A percentile compares a stretch with the other conserved stretches of the same genome.
phyloP scores from a whole-genome alignment of 23 tunicate species.

The Botrylloides violaceus region DNA sequence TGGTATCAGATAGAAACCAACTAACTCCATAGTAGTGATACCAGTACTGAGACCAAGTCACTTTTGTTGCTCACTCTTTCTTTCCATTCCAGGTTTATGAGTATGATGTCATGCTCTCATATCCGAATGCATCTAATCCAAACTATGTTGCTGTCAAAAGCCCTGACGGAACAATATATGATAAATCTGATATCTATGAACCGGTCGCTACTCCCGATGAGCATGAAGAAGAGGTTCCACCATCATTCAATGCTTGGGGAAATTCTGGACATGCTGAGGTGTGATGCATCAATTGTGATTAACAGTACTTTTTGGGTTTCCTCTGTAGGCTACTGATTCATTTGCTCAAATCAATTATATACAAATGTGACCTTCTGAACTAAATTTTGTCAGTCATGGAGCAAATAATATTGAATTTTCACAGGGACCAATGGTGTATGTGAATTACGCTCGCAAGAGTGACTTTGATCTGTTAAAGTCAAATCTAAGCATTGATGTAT shows the following conservation, averaged over 20 bases:
- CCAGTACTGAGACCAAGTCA: background rate
- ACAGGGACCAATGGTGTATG: constrained; percentile 73
- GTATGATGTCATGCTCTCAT: constrained; percentile 66
- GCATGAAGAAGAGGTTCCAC: constrained; percentile 31
- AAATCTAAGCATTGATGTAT: constrained; percentile 27
- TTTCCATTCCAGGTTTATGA: constrained; percentile 20
- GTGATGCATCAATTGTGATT: too few relatives aligned
- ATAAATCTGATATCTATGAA: constrained; percentile 44
- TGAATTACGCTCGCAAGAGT: constrained; percentile 74
- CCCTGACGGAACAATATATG: constrained; percentile 36
- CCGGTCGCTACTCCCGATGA: constrained; percentile 18
- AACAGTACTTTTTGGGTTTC: too few relatives aligned
- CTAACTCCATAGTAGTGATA: background rate
- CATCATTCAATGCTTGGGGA: constrained; percentile 58
- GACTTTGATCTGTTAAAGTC: constrained; percentile 47
- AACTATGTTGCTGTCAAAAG: constrained; percentile 47
- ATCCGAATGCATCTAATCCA: constrained; percentile 49
- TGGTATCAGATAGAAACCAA: too few relatives aligned
- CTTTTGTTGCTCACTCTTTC: background rate
- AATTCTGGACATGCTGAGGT: constrained; percentile 55
- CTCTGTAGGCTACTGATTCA: too few relatives aligned
- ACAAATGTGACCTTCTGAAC: too few relatives aligned
- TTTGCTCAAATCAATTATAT: too few relatives aligned
- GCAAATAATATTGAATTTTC: background rate
- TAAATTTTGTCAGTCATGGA: too few relatives aligned